Conservation (phyloP, 2,797 vertebrate genomes). For the Sebastolobus altivelis region DNA sequence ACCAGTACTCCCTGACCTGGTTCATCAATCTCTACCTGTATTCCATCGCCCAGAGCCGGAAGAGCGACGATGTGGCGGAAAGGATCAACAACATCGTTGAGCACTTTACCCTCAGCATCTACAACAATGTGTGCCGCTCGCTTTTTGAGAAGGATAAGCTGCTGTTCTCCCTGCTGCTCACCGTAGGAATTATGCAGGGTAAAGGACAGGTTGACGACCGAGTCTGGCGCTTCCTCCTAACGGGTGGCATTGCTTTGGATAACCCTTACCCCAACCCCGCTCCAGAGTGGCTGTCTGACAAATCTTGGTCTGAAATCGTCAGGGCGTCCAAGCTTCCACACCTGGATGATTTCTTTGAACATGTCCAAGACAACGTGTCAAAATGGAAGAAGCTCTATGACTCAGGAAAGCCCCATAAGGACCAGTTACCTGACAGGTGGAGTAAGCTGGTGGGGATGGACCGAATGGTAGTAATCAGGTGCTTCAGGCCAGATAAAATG, state of each 20-base stretch:
- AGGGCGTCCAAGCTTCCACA: conserved; percentile 87
- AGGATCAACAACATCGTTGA: conserved; percentile 88
- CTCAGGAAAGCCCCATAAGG: conserved; percentile 88
- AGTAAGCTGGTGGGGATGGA: conserved; percentile 81
- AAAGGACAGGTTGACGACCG: conserved; percentile 85
- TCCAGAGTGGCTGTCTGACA: conserved; percentile 91
- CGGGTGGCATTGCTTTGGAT: conserved; percentile 91
- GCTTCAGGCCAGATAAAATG: conserved; percentile 93
- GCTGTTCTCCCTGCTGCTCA: conserved; percentile 93
- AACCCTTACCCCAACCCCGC: conserved; percentile 92
- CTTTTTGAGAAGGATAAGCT: conserved; percentile 97
- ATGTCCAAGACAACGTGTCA: conserved; percentile 77
- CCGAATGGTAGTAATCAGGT: conserved; percentile 90
- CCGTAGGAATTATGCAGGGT: conserved; percentile 91
- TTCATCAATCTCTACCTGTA: conserved; percentile 92
- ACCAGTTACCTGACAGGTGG: conserved; percentile 88
- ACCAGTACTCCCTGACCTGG: conserved; percentile 95
- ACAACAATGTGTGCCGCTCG: conserved; percentile 94
- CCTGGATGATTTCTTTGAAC: conserved; percentile 85
- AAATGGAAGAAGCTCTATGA: conserved; percentile 92
- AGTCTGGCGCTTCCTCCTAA: conserved; percentile 92
- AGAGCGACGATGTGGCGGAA: conserved; percentile 83
- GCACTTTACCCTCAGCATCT: conserved; percentile 92
- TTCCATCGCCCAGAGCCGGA: conserved; percentile 89
- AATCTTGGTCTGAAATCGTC: conserved; percentile 93